Base-by-base conservation (phyloP, 2,113 vertebrate genomes). In the Camarhynchus parvulus region DNA sequence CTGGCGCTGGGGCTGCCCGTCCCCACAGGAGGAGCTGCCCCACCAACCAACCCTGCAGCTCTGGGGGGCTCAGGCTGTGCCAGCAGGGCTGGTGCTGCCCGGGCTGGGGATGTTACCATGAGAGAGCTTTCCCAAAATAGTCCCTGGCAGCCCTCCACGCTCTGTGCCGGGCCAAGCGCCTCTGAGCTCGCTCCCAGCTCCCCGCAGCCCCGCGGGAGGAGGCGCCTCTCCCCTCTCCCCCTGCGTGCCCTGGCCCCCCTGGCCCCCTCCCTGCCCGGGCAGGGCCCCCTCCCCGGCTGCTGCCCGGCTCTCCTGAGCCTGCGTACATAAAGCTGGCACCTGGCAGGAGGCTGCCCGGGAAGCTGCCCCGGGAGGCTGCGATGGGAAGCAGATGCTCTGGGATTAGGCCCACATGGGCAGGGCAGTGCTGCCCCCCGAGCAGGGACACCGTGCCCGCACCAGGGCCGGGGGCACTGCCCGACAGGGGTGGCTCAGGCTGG, bases 341-440 rank as follows among this genome's bases (percentile, higher is more conserved):
- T 78, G 1, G 24, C 92, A 87, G 96, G 95, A 94, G 91, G 80
- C 84, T 92, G 84, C 3, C 25, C 39, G 95, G 82, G 80, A 77
- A 91, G 63, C 15, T 77, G 92, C 85, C 88, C 95, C 37, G 90
- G 41, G 50, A 21, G 1, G 72, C 83, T 4, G 17, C 91, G 55
- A 76, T 94, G 95, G 94, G 92, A 93, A 96, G 97, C 96, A 97
- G 97, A 96, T 96, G 97, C 93, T 89, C 58, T 3, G 11, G 95
- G 96, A 94, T 90, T 68, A 25, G 94, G 85, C 83, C 72, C 97
- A 94, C 87, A 49, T 68, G 92, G 53, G 3, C 66, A 47, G 80
- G 73, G 31, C 69, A 55, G 86, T 0, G 9, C 30, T 8, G 35
- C 33, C 61, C 59, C 22, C 22, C 0, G 3, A 30, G 81, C 44